These are phyloP conservation scores for Sycophila sp. DNA, from an alignment of 1,140 invertebrate species.

Conservation along the genomic window DNA sequence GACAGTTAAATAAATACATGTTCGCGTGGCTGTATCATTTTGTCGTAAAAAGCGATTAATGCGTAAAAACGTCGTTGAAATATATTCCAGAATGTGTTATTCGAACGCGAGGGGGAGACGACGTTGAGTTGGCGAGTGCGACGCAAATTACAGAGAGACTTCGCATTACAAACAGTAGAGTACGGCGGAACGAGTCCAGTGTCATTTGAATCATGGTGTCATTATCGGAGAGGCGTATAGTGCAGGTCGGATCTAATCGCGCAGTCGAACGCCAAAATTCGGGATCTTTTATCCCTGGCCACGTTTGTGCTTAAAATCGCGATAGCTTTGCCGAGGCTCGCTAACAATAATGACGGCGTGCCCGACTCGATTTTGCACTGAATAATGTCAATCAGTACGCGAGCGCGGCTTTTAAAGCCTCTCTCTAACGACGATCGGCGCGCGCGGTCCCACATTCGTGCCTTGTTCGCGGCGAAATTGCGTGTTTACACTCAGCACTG, in stretches of 20 bases:
- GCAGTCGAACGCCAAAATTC: neutral
- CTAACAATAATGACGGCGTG: neutral
- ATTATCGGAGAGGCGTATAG: neutral
- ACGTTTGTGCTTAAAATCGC: neutral
- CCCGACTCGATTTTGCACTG: neutral
- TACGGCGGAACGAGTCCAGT: neutral
- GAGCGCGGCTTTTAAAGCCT: neutral
- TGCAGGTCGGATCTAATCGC: no score
- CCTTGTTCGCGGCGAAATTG: no score
- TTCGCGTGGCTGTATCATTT: no score
- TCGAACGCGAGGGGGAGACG: neutral
- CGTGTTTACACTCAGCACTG: neutral
- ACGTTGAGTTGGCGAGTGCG: neutral
- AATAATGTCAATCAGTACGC: constrained; percentile 17
- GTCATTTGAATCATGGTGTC: neutral
- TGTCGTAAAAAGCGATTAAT: no score
- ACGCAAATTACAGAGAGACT: constrained; percentile 10
- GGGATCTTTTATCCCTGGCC: neutral
- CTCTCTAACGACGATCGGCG: no score
- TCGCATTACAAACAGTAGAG: neutral
- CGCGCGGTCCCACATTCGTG: no score
- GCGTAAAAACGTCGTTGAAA: no score
- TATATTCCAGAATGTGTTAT: neutral
- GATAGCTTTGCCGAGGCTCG: neutral
- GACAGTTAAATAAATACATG: no score